Evolutionary conservation across 2,888 invertebrate genomes (phyloP).

Genomic region (Leptothorax acervorum): DNA sequence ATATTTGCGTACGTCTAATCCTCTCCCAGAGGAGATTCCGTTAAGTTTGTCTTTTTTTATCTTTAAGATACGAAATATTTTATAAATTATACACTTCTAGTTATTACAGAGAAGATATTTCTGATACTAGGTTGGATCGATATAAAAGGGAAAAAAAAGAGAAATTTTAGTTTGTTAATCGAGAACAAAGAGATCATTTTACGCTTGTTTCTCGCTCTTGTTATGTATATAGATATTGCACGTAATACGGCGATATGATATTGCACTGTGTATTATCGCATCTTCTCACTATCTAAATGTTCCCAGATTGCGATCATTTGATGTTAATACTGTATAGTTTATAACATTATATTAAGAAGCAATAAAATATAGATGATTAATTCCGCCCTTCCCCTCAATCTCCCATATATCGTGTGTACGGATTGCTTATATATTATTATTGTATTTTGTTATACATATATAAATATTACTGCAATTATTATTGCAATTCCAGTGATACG

Average conservation of each 20-base stretch:
- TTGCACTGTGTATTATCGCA: constrained; percentile 76
- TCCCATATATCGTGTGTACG: constrained; percentile 71
- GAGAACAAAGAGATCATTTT: constrained; percentile 57
- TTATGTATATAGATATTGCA: constrained; percentile 83
- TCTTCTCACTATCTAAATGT: constrained; percentile 77
- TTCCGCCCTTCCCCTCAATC: constrained; percentile 66
- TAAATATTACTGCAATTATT: constrained; percentile 71
- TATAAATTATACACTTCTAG: constrained; percentile 1
- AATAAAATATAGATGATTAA: constrained; percentile 76
- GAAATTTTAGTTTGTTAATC: constrained; percentile 50
- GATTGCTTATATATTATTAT: constrained; percentile 81
- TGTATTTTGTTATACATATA: constrained; percentile 73
- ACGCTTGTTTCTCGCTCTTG: constrained; percentile 78
- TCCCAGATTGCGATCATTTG: constrained; percentile 78
- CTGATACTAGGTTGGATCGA: background rate
- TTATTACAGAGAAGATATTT: constrained; percentile 23
- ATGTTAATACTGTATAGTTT: constrained; percentile 84
- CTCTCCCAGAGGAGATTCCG: background rate
- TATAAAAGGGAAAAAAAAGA: background rate
- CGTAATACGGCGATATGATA: constrained; percentile 67
- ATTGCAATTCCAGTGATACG: constrained; percentile 74
- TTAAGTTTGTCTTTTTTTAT: constrained; percentile 32
- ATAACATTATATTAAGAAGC: constrained; percentile 76
- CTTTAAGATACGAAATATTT: constrained; percentile 38
- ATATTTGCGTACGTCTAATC: constrained; percentile 1